Evolutionary conservation across 1,140 invertebrate species (phyloP).

Genomic region (Caerostris darwini): DNA sequence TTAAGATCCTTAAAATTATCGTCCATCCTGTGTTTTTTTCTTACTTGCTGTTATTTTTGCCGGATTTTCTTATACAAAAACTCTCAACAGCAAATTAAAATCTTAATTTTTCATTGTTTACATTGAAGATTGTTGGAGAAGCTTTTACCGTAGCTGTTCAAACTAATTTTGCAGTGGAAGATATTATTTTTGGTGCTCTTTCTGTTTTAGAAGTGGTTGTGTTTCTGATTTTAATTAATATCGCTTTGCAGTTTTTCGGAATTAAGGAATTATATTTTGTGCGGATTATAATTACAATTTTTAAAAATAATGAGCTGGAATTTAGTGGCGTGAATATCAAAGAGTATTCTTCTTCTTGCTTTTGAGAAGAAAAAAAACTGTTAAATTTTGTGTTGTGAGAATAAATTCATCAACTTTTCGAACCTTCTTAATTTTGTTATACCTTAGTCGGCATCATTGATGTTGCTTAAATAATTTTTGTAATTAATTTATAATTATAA

Average conservation of each 20-base stretch:
- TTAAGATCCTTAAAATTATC: constrained; percentile 56
- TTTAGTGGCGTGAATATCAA: background rate
- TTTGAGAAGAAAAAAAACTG: no score
- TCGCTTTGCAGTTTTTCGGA: background rate
- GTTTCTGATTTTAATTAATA: constrained; percentile 16
- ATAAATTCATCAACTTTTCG: no score
- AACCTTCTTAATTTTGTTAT: no score
- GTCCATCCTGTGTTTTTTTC: background rate
- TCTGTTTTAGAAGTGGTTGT: background rate
- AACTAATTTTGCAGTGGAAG: background rate
- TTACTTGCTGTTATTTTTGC: background rate
- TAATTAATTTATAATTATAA: no score
- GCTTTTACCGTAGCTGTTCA: background rate
- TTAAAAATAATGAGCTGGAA: background rate
- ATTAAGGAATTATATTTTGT: background rate
- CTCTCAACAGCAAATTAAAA: constrained; percentile 46
- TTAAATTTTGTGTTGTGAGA: no score
- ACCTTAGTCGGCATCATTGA: no score
- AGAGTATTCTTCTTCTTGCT: background rate
- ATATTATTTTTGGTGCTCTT: background rate
- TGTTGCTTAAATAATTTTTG: no score
- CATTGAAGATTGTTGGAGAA: constrained; percentile 30
- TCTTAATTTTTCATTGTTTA: constrained; percentile 56
- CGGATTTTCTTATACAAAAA: background rate
- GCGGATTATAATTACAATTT: constrained; percentile 7